These are phyloP conservation scores for Nerophis lumbriciformis DNA, from an alignment of 2,113 vertebrate genomes.

Conservation along the genomic window DNA sequence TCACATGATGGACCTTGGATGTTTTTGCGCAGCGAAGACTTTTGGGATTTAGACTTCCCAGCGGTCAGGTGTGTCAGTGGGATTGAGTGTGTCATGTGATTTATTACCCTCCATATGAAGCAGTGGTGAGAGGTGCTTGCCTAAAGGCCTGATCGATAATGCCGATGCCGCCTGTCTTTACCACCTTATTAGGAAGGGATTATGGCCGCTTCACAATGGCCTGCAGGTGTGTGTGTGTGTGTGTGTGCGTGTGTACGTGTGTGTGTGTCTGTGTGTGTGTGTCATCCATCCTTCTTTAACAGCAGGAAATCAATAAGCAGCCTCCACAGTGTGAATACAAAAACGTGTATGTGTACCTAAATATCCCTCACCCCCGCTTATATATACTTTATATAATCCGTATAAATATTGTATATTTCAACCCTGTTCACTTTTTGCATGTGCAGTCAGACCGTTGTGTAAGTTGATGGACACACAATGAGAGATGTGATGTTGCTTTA, in stretches of 20 bases:
- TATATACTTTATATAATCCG: not conserved
- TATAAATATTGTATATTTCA: not conserved
- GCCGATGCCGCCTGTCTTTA: slow-evolving; percentile 42
- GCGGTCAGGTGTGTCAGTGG: slow-evolving; percentile 3
- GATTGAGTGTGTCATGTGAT: slow-evolving; percentile 24
- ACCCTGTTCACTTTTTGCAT: not conserved
- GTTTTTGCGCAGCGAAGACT: slow-evolving; percentile 28
- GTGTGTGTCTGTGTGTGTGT: slow-evolving; percentile 13
- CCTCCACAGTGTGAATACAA: slow-evolving; percentile 11
- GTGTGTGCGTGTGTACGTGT: slow-evolving; percentile 2
- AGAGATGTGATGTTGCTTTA: too few relatives aligned
- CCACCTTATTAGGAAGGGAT: slow-evolving; percentile 48
- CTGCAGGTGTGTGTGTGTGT: slow-evolving; percentile 1
- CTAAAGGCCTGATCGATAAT: slow-evolving; percentile 42
- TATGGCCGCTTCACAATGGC: slow-evolving; percentile 25
- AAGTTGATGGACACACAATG: too few relatives aligned
- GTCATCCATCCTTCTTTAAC: slow-evolving; percentile 32
- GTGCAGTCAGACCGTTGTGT: not conserved
- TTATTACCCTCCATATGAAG: slow-evolving; percentile 23
- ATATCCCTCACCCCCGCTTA: not conserved
- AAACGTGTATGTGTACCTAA: not conserved
- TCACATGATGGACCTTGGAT: slow-evolving; percentile 40
- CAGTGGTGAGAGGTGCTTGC: slow-evolving; percentile 29
- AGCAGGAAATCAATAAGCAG: slow-evolving; percentile 14
- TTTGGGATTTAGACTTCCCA: slow-evolving; percentile 47